These are phyloP conservation scores for Bruchidius siliquastri DNA, from an alignment of 2,888 invertebrate species.

Conservation along the genomic window DNA sequence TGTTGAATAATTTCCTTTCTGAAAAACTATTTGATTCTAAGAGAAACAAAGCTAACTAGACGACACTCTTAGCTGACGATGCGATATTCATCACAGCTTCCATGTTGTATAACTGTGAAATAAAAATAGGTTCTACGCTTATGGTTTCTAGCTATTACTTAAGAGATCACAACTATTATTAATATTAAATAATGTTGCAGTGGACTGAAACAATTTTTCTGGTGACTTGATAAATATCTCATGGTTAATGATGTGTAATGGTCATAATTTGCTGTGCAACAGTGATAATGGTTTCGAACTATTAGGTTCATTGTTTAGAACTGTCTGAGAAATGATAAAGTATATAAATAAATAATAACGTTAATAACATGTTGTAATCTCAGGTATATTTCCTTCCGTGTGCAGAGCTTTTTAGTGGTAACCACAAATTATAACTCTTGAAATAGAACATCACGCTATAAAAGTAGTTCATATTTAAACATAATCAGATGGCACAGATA, in stretches of 20 bases:
- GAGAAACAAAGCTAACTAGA: too few species aligned
- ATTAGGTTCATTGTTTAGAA: neutral
- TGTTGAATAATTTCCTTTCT: too few species aligned
- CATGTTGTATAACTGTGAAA: too few species aligned
- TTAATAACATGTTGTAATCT: neutral
- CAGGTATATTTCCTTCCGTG: neutral
- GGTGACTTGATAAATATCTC: neutral
- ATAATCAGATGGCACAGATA: neutral
- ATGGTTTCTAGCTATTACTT: neutral
- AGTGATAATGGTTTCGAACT: neutral
- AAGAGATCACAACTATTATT: neutral
- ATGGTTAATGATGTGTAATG: neutral
- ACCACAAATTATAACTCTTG: neutral
- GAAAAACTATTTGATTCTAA: too few species aligned
- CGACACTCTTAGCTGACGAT: too few species aligned
- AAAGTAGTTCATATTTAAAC: neutral
- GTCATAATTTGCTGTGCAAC: neutral
- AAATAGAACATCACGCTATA: neutral
- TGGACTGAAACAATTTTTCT: neutral
- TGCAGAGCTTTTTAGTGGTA: neutral
- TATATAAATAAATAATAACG: neutral
- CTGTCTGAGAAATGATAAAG: neutral
- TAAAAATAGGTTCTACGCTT: neutral
- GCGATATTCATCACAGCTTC: too few species aligned
- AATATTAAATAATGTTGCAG: neutral